These are phyloP conservation scores for Arremon brunneinucha DNA, from an alignment of 2,797 vertebrate species.

Conservation along the genomic window DNA sequence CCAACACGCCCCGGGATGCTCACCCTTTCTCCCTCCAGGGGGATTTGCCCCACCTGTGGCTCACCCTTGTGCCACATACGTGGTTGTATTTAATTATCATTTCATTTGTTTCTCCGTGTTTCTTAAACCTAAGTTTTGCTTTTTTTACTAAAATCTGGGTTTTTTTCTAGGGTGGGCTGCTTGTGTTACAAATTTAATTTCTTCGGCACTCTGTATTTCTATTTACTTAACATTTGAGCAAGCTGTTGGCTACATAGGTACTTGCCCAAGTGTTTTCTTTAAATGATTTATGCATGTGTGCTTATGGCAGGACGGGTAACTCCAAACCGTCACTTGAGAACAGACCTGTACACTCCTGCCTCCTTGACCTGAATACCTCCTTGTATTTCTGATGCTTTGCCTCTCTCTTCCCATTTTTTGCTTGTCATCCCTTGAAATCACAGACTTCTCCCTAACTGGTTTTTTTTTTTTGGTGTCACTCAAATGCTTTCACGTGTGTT, in stretches of 20 bases:
- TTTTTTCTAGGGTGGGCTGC: not conserved
- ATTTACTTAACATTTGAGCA: not conserved
- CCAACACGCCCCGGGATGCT: no score
- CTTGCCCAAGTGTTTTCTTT: not conserved
- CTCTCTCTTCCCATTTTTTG: not conserved
- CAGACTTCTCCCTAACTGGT: fast-evolving
- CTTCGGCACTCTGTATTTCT: not conserved
- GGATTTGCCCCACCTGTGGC: fast-evolving
- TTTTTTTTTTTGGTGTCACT: not conserved
- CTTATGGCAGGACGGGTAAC: not conserved
- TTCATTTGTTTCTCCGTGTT: not conserved
- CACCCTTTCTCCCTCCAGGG: not conserved
- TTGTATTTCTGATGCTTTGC: not conserved
- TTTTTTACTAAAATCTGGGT: not conserved
- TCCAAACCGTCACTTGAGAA: not conserved
- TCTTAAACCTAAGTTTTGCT: not conserved
- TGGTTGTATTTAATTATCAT: not conserved
- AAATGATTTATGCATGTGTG: fast-evolving
- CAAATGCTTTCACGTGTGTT: not conserved
- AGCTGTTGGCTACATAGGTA: not conserved
- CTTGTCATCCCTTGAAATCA: not conserved
- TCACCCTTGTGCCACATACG: fast-evolving
- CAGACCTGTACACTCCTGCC: fast-evolving
- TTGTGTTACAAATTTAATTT: not conserved
- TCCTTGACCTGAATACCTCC: not conserved